Conservation (phyloP, 2,797 vertebrate genomes). For the Bradypus variegatus region DNA sequence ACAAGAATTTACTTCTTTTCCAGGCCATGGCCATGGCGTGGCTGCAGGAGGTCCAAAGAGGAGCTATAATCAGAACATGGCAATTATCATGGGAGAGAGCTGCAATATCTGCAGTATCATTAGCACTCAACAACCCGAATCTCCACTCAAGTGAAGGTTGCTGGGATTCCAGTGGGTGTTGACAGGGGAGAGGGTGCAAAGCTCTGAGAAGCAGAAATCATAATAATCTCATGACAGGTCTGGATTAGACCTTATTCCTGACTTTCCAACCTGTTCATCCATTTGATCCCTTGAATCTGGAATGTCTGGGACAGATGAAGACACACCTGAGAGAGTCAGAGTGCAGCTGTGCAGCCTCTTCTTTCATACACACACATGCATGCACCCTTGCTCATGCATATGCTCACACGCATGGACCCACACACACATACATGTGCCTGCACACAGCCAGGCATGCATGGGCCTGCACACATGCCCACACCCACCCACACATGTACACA, state of each 20-base stretch:
- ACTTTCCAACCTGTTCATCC: not conserved
- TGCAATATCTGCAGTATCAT: too few relatives aligned
- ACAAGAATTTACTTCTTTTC: not conserved
- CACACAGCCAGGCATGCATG: not conserved
- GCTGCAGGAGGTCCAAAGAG: not conserved
- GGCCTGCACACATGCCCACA: not conserved
- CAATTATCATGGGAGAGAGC: not conserved
- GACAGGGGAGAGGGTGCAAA: not conserved
- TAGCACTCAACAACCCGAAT: fast-evolving
- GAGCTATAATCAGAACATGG: not conserved
- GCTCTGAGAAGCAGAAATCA: not conserved
- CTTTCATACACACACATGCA: not conserved
- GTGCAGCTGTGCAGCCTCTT: not conserved
- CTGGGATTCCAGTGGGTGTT: not conserved
- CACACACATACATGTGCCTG: fast-evolving
- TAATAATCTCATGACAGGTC: not conserved
- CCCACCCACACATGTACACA: not conserved
- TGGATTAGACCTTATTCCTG: not conserved
- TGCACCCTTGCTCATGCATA: too few relatives aligned
- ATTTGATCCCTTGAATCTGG: not conserved
- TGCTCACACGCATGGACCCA: not conserved
- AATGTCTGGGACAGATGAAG: not conserved
- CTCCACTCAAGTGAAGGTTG: not conserved
- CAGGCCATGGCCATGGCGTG: not conserved
- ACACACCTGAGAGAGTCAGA: not conserved